Evolutionary conservation across 2,888 invertebrate species (phyloP).

Genomic region (Bembecia ichneumoniformis): DNA sequence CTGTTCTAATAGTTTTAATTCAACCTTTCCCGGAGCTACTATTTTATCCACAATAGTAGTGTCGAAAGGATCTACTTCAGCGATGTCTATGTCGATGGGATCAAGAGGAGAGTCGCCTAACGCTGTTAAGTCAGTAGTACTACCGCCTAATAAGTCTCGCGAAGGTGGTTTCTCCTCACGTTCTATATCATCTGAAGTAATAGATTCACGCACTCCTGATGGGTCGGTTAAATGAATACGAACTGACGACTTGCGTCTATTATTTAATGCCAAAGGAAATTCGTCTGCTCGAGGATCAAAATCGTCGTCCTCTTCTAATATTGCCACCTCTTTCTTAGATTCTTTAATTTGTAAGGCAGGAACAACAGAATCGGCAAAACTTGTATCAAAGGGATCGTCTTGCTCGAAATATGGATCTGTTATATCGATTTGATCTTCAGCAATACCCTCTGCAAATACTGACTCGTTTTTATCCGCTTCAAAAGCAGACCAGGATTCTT

Average conservation of each 20-base stretch:
- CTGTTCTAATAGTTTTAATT: conserved; percentile 83
- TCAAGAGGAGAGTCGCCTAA: conserved; percentile 78
- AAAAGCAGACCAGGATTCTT: conserved; percentile 78
- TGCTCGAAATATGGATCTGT: conserved; percentile 67
- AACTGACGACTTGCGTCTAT: conserved; percentile 63
- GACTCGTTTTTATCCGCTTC: conserved; percentile 65
- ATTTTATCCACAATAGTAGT: conserved; percentile 82
- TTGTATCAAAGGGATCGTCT: conserved; percentile 89
- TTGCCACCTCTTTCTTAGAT: conserved; percentile 48
- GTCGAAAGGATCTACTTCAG: conserved; percentile 87
- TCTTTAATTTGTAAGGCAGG: conserved; percentile 57
- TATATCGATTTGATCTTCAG: conserved; percentile 60
- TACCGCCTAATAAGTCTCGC: conserved; percentile 82
- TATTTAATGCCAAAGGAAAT: conserved; percentile 44
- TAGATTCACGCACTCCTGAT: conserved; percentile 71
- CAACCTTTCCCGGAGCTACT: conserved; percentile 82
- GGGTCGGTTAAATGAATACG: conserved; percentile 78
- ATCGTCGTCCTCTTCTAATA: conserved; percentile 66
- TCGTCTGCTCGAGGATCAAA: conserved; percentile 79
- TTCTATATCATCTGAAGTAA: conserved; percentile 65
- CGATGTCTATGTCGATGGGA: conserved; percentile 70
- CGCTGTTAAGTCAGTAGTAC: conserved; percentile 80
- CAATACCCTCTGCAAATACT: conserved; percentile 58
- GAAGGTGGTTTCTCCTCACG: conserved; percentile 33
- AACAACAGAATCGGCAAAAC: conserved; percentile 83